Conservation (phyloP, 1,140 invertebrate species). For the Notospermus geniculatus region DNA sequence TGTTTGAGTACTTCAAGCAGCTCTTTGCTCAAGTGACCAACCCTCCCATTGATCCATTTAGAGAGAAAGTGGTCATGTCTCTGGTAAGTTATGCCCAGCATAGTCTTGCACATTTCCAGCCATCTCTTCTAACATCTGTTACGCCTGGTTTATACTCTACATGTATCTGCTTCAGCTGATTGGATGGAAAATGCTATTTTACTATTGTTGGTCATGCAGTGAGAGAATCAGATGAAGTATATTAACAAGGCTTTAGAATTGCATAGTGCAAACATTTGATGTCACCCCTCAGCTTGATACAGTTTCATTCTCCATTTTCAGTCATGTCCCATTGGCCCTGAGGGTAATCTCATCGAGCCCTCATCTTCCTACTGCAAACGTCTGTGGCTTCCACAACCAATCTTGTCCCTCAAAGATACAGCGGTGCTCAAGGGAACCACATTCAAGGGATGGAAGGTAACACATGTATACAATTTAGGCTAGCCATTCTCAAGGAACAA, state of each 20-base stretch:
- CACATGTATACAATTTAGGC: no score
- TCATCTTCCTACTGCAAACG: conserved; percentile 85
- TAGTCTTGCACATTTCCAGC: no score
- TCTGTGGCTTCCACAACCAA: conserved; percentile 90
- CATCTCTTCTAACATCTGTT: no score
- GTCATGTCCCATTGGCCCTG: conserved; percentile 71
- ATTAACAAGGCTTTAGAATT: no score
- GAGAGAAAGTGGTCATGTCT: conserved; percentile 98
- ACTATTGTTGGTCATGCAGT: background rate
- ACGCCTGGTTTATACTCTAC: background rate
- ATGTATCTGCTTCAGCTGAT: background rate
- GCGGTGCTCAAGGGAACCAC: conserved; percentile 80
- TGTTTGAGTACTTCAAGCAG: conserved; percentile 99
- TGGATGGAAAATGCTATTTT: background rate
- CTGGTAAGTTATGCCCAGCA: conserved; percentile 65
- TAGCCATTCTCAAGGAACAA: no score
- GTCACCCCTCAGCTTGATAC: no score
- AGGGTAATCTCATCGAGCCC: conserved; percentile 91
- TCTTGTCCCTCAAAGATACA: conserved; percentile 86
- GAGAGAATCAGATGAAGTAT: background rate
- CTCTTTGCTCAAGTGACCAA: conserved; percentile 99
- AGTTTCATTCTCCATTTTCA: conserved; percentile 22
- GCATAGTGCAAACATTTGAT: no score
- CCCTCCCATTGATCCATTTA: conserved; percentile 99
- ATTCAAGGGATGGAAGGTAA: conserved; percentile 84